Evolutionary conservation across 2,888 invertebrate species (phyloP), one percentile per base, ranked within the genome.

Genomic region (Hydraecia micacea): DNA sequence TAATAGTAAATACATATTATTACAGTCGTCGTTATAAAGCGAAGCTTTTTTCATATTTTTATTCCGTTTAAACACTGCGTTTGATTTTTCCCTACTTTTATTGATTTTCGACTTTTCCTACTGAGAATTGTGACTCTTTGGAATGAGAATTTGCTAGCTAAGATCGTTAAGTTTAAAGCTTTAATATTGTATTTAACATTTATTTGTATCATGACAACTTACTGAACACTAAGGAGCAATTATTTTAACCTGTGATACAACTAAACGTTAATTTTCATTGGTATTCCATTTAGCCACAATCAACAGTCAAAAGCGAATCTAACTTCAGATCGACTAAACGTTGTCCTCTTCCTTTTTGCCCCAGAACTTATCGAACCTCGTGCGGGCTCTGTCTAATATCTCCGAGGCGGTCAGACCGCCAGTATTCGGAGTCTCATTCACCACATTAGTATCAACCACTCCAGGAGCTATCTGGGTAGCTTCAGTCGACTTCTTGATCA

Each of bases 311-410:
- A 91, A 87, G 80, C 62, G 75, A 82, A 77, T 72, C 74, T 90
- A 87, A 86, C 68, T 85, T 83, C 42, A 58, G 79, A 81, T 83
- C 83, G 85, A 92, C 91, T 96, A 97, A 89, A 97, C 97, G 91
- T 97, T 97, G 88, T 97, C 97, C 89, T 97, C 97, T 90, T 97
- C 97, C 90, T 97, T 97, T 91, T 98, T 98, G 86, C 98, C 98
- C 98, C 98, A 98, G 95, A 98, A 98, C 92, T 98, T 98, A 95
- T 98, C 98, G 93, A 98, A 98, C 90, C 98, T 98, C 94, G 98
- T 98, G 89, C 98, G 98, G 90, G 98, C 98, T 93, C 98, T 98
- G 93, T 98, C 98, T 86, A 98, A 96, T 83, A 98, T 98, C 92
- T 98, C 98, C 77, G 98, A 97, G 60, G 98, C 98, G 71, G 97